These are phyloP conservation scores for Drosophila insularis DNA, from an alignment of 1,140 invertebrate species.

Conservation along the genomic window DNA sequence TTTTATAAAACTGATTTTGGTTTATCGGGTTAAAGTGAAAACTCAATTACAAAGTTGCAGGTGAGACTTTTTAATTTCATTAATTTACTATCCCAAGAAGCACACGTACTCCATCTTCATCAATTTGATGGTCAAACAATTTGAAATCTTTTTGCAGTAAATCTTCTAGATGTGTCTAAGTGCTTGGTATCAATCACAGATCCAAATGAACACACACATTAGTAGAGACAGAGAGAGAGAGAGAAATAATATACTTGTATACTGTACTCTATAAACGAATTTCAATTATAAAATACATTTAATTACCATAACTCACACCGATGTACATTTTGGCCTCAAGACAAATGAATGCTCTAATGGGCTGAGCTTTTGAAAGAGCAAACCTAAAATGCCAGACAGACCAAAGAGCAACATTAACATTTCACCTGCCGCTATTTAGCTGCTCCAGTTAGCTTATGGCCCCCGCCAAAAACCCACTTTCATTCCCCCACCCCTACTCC, in stretches of 20 bases:
- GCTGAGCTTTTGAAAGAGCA: slow-evolving; percentile 27
- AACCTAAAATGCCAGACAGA: slow-evolving; percentile 39
- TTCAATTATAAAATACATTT: slow-evolving; percentile 73
- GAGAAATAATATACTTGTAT: not conserved
- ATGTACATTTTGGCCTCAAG: slow-evolving; percentile 7
- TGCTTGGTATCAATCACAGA: not conserved
- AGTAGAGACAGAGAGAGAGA: not conserved
- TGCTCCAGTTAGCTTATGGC: slow-evolving; percentile 30
- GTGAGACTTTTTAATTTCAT: not conserved
- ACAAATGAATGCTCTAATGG: slow-evolving; percentile 70
- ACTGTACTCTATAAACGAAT: slow-evolving; percentile 41
- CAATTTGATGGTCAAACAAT: slow-evolving; percentile 8
- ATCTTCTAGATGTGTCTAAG: slow-evolving; percentile 2
- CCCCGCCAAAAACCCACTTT: not conserved
- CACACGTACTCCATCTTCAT: slow-evolving; percentile 1
- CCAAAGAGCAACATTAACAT: slow-evolving; percentile 54
- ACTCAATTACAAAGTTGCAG: not conserved
- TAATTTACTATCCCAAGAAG: not conserved
- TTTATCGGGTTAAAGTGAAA: not conserved
- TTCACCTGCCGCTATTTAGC: slow-evolving; percentile 16
- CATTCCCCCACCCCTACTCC: slow-evolving; percentile 7
- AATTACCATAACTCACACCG: slow-evolving; percentile 51
- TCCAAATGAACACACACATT: not conserved
- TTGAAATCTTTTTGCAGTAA: slow-evolving; percentile 6
- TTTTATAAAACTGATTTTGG: not conserved